Evolutionary conservation across 2,888 invertebrate genomes (phyloP).

Genomic region (Rhorus exstirpatorius): DNA sequence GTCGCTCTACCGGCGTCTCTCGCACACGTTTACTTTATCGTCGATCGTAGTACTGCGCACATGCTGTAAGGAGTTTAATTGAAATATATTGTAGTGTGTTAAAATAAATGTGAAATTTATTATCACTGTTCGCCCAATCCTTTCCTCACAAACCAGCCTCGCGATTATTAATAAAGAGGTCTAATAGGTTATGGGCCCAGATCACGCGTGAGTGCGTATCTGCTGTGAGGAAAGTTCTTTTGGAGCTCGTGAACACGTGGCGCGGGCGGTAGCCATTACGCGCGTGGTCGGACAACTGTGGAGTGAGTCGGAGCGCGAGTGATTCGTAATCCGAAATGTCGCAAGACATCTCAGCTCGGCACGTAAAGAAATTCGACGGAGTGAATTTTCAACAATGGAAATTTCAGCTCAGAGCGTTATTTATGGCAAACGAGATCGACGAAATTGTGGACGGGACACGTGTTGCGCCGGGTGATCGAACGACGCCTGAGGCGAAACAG

Average conservation of each 20-base stretch:
- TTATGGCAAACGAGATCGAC: conserved; percentile 54
- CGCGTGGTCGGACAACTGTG: conserved; percentile 22
- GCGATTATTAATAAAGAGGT: not conserved
- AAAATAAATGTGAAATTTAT: no score
- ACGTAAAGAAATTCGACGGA: conserved; percentile 51
- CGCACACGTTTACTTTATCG: no score
- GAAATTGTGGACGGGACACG: conserved; percentile 47
- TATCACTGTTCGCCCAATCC: no score
- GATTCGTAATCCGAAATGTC: conserved; percentile 43
- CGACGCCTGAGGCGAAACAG: conserved; percentile 26
- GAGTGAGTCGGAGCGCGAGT: conserved; percentile 23
- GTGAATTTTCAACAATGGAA: conserved; percentile 52
- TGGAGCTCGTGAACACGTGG: conserved; percentile 25
- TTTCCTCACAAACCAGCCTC: not conserved
- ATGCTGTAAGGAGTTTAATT: no score
- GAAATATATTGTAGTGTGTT: no score
- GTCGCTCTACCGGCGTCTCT: no score
- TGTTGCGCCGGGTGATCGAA: conserved; percentile 22
- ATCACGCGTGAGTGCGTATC: conserved; percentile 45
- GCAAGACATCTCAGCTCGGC: conserved; percentile 53
- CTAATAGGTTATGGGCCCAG: conserved; percentile 53
- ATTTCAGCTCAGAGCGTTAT: conserved; percentile 52
- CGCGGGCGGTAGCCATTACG: conserved; percentile 27
- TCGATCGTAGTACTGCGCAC: no score
- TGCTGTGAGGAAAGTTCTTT: conserved; percentile 39